phyloP scores from a whole-genome alignment of 2,113 vertebrate genomes.

The Eolophus roseicapilla region DNA sequence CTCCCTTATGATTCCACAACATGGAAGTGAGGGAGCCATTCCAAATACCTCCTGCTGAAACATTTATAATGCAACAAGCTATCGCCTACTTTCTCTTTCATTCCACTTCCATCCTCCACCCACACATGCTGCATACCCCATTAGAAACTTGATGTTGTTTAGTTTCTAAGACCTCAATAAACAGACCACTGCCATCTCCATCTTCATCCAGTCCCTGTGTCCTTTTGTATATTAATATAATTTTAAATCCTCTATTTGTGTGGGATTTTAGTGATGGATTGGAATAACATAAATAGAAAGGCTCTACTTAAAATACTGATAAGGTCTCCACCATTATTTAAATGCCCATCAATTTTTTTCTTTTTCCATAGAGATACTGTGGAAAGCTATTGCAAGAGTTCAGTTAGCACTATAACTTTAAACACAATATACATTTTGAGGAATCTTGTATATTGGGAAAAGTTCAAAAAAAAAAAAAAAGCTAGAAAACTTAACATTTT shows the following conservation, averaged over 20 bases:
- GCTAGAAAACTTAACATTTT: background rate
- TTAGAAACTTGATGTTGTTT: background rate
- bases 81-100: conserved; percentile 11
- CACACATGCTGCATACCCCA: background rate
- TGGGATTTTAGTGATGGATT: background rate
- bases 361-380: background rate
- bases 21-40: conserved; percentile 29
- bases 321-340: background rate
- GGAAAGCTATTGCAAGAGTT: background rate
- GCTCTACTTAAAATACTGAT: background rate
- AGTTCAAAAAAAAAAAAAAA: background rate
- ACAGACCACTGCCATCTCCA: background rate
- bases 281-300: background rate
- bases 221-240: background rate
- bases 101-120: background rate
- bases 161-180: background rate
- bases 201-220: background rate
- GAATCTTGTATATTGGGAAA: background rate
- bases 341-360: background rate
- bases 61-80: conserved; percentile 2
- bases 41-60: conserved; percentile 49
- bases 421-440: background rate
- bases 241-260: background rate
- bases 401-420: background rate
- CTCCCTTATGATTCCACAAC: conserved; percentile 43